Evolutionary conservation across 2,113 vertebrate species (phyloP).

Genomic region (Cyanistes caeruleus): DNA sequence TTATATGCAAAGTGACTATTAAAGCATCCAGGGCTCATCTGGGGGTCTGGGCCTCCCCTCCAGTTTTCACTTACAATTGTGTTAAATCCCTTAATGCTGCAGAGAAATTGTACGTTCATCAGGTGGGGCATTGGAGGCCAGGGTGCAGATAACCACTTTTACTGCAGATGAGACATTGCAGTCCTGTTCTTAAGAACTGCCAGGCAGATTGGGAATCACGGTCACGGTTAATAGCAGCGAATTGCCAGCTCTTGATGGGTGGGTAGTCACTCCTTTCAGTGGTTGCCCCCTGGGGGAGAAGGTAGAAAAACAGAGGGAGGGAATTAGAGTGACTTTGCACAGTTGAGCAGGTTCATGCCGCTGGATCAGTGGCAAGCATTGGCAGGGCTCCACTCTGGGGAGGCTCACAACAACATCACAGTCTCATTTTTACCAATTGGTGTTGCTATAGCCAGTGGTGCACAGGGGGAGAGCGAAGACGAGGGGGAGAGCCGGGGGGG

Average conservation of each 20-base stretch:
- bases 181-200: slow-evolving; percentile 82
- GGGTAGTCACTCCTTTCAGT: slow-evolving; percentile 86
- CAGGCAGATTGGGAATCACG: slow-evolving; percentile 82
- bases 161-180: slow-evolving; percentile 80
- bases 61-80: slow-evolving; percentile 58
- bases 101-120: slow-evolving; percentile 69
- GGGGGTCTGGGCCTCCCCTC: slow-evolving; percentile 70
- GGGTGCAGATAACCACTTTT: slow-evolving; percentile 81
- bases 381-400: slow-evolving; percentile 84
- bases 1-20: slow-evolving; percentile 74
- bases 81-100: slow-evolving; percentile 73
- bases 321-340: slow-evolving; percentile 87
- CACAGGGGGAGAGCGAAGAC: slow-evolving; percentile 66
- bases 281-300: slow-evolving; percentile 85
- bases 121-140: slow-evolving; percentile 74
- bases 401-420: slow-evolving; percentile 80
- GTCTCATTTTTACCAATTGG: slow-evolving; percentile 83
- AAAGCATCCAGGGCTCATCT: slow-evolving; percentile 74
- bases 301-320: slow-evolving; percentile 87
- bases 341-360: slow-evolving; percentile 83
- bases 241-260: slow-evolving; percentile 86
- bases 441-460: slow-evolving; percentile 79
- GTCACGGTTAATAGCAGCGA: slow-evolving; percentile 84
- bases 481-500: slow-evolving; percentile 13
- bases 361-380: slow-evolving; percentile 83